phyloP scores from a whole-genome alignment of 2,797 vertebrate genomes.

The Myiotriccus ornatus region DNA sequence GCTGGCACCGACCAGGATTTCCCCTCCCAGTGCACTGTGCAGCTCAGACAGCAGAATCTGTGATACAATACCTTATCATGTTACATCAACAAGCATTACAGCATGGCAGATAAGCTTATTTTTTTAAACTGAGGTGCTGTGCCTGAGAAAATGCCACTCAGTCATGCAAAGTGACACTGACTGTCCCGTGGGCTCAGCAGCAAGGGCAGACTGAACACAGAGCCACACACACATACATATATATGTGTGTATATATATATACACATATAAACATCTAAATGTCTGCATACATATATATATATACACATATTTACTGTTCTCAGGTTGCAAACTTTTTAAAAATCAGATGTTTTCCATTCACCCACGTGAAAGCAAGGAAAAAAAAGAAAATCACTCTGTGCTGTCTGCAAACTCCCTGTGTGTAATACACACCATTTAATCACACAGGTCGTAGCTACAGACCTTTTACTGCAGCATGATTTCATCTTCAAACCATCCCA shows the following conservation, averaged over 20 bases:
- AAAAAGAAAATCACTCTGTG: background rate
- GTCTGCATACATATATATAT: fast-evolving
- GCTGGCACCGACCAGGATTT: background rate
- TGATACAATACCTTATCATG: fast-evolving
- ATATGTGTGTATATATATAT: fast-evolving
- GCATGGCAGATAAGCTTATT: background rate
- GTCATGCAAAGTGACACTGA: background rate
- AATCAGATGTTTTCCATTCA: background rate
- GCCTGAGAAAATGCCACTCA: background rate
- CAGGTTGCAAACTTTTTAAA: background rate
- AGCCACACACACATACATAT: fast-evolving
- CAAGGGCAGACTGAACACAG: fast-evolving
- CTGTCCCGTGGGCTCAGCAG: background rate
- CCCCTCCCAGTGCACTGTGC: background rate
- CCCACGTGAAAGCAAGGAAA: background rate
- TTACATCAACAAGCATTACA: background rate
- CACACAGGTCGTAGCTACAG: background rate
- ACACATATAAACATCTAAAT: background rate
- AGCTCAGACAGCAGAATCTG: background rate
- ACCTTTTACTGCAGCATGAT: constrained; percentile 22
- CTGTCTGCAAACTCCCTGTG: background rate
- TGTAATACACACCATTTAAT: background rate
- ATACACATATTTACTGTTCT: background rate
- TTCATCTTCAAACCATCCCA: constrained; percentile 54
- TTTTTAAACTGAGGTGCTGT: background rate